Conservation (phyloP, 2,113 vertebrate genomes). For the Cisticola juncidis region DNA sequence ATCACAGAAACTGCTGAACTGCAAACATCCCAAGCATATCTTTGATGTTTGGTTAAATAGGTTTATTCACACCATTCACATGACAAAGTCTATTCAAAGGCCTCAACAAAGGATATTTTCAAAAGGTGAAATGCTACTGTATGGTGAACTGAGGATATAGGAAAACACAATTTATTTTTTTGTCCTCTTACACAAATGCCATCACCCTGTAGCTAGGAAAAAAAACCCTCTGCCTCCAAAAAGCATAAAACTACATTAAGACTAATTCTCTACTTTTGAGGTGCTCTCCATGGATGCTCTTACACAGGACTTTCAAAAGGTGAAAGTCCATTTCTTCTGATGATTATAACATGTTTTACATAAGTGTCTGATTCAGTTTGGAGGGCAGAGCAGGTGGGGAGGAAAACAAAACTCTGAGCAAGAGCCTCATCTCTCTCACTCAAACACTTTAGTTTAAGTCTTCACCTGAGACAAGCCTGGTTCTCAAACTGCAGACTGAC, state of each 20-base stretch:
- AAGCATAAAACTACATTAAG: neutral
- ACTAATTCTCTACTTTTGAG: neutral
- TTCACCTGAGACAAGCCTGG: neutral
- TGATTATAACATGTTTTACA: neutral
- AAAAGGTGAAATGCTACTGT: neutral
- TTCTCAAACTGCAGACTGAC: neutral
- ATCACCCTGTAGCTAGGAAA: neutral
- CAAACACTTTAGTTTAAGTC: neutral
- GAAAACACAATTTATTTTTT: neutral
- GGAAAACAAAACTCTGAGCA: neutral
- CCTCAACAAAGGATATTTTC: neutral
- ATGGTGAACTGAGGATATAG: neutral
- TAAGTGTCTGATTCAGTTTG: neutral
- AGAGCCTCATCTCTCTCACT: neutral
- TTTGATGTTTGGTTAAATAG: constrained; percentile 1
- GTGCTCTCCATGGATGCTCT: neutral
- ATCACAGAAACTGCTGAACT: neutral
- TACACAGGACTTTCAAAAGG: neutral
- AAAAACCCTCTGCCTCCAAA: neutral
- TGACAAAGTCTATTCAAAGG: constrained; percentile 11
- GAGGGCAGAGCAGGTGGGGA: neutral
- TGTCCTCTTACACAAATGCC: neutral
- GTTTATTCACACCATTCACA: constrained; percentile 17
- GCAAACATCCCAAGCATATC: neutral
- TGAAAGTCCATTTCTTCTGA: neutral